Percentiles rank a stretch among this genome's conserved stretches.
phyloP scores from a whole-genome alignment of 2,797 vertebrate genomes.

The Apogon talboti region DNA sequence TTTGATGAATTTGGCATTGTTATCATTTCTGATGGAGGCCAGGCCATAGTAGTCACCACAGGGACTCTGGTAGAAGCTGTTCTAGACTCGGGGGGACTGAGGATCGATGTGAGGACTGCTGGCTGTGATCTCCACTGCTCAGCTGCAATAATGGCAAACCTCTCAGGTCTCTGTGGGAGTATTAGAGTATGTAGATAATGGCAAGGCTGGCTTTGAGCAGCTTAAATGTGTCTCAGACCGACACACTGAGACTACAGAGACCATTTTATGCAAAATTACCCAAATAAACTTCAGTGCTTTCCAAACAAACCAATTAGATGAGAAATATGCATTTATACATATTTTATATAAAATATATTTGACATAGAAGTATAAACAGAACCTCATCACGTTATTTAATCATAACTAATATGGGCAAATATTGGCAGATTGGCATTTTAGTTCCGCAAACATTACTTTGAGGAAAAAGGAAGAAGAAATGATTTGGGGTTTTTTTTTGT shows the following conservation, averaged over 20 bases:
- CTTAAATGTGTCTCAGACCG: constrained; percentile 19
- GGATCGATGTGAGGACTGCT: constrained; percentile 55
- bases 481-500: constrained; percentile 1
- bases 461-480: constrained; percentile 8
- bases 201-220: constrained; percentile 24
- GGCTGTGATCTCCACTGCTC: constrained; percentile 53
- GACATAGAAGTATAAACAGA: not conserved
- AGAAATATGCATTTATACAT: no score
- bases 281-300: not conserved
- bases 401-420: constrained; percentile 18
- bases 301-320: no score
- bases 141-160: constrained; percentile 56
- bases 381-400: constrained; percentile 16
- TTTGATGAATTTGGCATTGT: constrained; percentile 49
- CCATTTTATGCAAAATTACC: not conserved
- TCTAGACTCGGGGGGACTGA: constrained; percentile 42
- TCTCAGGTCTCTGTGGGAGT: constrained; percentile 60
- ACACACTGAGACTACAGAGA: not conserved
- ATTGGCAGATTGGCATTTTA: constrained; percentile 23
- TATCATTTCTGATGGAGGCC: constrained; percentile 42
- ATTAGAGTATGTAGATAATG: constrained; percentile 57
- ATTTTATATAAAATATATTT: no score
- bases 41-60: constrained; percentile 6
- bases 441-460: constrained; percentile 24
- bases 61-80: constrained; percentile 19